Evolutionary conservation across 2,113 vertebrate species (phyloP), one percentile per base, ranked within the genome.

Genomic region (Morone saxatilis): DNA sequence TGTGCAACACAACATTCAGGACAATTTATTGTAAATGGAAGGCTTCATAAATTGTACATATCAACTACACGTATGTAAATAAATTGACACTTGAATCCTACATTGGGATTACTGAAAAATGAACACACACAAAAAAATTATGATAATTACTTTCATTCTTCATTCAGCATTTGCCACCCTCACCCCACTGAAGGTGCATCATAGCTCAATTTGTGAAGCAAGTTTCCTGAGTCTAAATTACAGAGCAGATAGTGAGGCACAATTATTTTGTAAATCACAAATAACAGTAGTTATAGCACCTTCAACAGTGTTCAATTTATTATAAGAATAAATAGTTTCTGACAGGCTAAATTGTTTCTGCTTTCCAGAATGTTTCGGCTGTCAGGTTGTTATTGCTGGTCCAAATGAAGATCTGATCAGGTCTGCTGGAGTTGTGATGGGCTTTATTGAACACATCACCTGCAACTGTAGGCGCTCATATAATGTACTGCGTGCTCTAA

Each of bases 261-360:
- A 79, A 9, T 80, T 51, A 50, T 20, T 71, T 9, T 17, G 13
- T 45, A 25, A 74, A 76, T 47, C 5, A 48, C 16, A 62, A 54
- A 43, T 51, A 77, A 61, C 48, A 61, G 31, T 40, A 51, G 36
- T 59, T n/a, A 47, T 7, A 1, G 0, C 20, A 63, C 5, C 13
- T 75, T 63, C 40, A 47, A 63, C 50, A 67, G 41, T 53, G 36
- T 36, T 22, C 22, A 4, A 31, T 40, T 66, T 59, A 40, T 66
- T 53, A 25, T 40, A 50, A 7, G 10, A 22, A 36, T 48, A 22
- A 5, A 22, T 45, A 13, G 17, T 56, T 48, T 67, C 12, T 54
- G 74, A 59, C 20, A 48, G n/a, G 57, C n/a, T 69, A 17, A 66
- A 75, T 40, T n/a, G 12, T 25, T 41, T 36, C 59, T n/a, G 17